Conservation (phyloP, 2,113 vertebrate species). For the Bagarius yarrelli region DNA sequence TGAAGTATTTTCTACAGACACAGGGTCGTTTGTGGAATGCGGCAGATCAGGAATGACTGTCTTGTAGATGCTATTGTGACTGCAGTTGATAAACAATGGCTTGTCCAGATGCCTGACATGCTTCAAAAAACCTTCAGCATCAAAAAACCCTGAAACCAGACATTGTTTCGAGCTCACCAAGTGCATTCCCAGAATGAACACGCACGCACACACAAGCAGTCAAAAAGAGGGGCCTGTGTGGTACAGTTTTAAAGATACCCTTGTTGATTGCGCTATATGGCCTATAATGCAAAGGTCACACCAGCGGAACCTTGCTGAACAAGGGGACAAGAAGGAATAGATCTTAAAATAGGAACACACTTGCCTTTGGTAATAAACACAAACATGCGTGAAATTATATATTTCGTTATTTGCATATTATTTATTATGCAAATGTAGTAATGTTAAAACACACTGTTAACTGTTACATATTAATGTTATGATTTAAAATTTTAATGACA, state of each 20-base stretch:
- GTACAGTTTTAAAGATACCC: background rate
- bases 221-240: background rate
- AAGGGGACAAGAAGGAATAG: background rate
- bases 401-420: slow-evolving; percentile 5
- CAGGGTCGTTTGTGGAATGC: slow-evolving; percentile 38
- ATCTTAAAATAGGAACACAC: slow-evolving; percentile 7
- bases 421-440: background rate
- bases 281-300: background rate
- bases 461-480: background rate
- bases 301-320: background rate
- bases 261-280: slow-evolving; percentile 1
- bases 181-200: slow-evolving; percentile 38
- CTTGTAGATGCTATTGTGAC: slow-evolving; percentile 41
- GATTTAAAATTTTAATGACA: background rate
- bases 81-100: slow-evolving; percentile 43
- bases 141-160: slow-evolving; percentile 37
- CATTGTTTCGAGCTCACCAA: slow-evolving; percentile 43
- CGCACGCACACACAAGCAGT: background rate
- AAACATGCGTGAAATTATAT: slow-evolving; percentile 5
- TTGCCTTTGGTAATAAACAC: background rate
- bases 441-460: background rate
- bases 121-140: slow-evolving; percentile 48
- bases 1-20: slow-evolving; percentile 33
- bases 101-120: slow-evolving; percentile 45
- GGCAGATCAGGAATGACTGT: slow-evolving; percentile 39